Evolutionary conservation across 2,113 vertebrate species (phyloP).

Genomic region (Hipposideros armiger): DNA sequence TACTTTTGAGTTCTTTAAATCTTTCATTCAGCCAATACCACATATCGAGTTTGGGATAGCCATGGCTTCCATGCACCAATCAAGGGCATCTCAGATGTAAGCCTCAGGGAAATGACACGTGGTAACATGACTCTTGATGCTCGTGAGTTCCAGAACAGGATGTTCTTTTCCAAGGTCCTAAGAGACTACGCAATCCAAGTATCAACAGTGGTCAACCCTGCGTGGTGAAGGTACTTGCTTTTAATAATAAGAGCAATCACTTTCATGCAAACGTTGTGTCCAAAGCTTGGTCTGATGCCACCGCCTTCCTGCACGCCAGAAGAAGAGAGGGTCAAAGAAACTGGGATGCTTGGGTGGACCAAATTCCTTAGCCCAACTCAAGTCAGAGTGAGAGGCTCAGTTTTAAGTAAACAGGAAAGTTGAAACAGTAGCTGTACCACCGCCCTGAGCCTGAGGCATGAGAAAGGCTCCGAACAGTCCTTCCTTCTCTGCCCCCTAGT

Average conservation of each 20-base stretch:
- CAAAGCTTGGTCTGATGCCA: neutral
- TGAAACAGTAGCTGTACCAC: constrained; percentile 80
- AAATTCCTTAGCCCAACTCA: constrained; percentile 4
- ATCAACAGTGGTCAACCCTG: neutral
- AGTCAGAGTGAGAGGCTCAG: constrained; percentile 68
- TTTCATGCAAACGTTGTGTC: neutral
- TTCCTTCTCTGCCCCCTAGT: constrained; percentile 88
- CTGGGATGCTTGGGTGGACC: constrained; percentile 33
- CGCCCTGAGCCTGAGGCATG: constrained; percentile 85
- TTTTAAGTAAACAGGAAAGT: constrained; percentile 83
- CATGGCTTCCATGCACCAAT: neutral
- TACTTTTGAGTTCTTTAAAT: neutral
- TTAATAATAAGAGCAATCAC: neutral
- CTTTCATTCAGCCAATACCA: neutral
- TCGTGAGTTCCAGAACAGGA: neutral
- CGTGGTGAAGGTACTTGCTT: neutral
- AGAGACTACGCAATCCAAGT: neutral
- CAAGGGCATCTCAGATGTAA: neutral
- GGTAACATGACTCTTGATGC: neutral
- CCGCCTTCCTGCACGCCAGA: neutral
- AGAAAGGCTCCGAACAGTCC: constrained; percentile 83
- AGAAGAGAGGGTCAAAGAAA: constrained; percentile 26
- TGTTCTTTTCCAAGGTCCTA: neutral
- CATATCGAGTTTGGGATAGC: neutral
- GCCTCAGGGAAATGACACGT: neutral